Conservation (phyloP, 92 coral and sea anemone genomes). For the Paramuricea clavata region DNA sequence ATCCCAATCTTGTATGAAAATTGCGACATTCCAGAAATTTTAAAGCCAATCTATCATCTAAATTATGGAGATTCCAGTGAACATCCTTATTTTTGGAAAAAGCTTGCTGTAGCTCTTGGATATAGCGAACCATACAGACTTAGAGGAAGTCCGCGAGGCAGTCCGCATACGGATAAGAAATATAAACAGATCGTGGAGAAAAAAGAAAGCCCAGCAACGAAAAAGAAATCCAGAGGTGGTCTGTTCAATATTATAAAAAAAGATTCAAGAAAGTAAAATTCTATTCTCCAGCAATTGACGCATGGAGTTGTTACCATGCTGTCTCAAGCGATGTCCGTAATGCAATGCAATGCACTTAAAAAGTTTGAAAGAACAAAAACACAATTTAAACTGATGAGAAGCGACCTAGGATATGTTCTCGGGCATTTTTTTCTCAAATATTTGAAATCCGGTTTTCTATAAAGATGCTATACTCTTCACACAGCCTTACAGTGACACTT, state of each 20-base stretch:
- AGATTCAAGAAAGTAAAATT: constrained; percentile 17
- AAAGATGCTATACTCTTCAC: too few relatives aligned
- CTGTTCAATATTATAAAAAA: not conserved
- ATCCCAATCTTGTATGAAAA: constrained; percentile 78
- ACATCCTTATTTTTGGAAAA: constrained; percentile 66
- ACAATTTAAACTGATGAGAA: not conserved
- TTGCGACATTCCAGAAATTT: constrained; percentile 71
- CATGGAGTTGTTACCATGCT: not conserved
- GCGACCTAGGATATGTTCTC: too few relatives aligned
- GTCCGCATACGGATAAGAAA: not conserved
- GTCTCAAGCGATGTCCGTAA: not conserved
- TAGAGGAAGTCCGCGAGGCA: not conserved
- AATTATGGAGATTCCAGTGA: constrained; percentile 60
- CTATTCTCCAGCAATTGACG: too few relatives aligned
- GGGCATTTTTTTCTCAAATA: not conserved
- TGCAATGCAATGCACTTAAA: not conserved
- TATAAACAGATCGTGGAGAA: too few relatives aligned
- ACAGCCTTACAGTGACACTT: too few relatives aligned
- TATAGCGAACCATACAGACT: constrained; percentile 30
- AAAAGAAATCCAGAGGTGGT: not conserved
- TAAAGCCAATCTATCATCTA: constrained; percentile 65
- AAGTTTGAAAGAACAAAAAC: not conserved
- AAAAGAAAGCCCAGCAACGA: not conserved
- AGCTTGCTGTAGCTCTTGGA: constrained; percentile 73
- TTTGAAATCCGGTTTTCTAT: not conserved